Base-by-base conservation (phyloP, 1,140 invertebrate species). In the Drosophila nannoptera region DNA sequence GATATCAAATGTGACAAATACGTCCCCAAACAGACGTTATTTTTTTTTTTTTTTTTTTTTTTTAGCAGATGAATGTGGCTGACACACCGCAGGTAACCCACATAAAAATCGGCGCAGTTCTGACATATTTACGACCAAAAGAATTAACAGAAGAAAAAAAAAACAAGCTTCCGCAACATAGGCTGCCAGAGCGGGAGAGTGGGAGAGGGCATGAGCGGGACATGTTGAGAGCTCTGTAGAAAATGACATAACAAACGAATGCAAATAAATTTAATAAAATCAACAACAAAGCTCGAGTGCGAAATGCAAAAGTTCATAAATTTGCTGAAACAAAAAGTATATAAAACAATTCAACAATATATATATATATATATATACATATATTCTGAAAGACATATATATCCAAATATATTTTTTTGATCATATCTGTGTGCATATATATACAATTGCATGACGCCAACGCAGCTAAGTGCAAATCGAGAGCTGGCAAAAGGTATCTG, bases 171-270 rank as follows among this genome's bases (percentile, higher is more conserved):
- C 80, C 80, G 80, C 49, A 76, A 70, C 62, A 38, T 50, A 32
- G 29, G 35, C 31, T 32, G 33, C 45, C 35, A 68, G 22, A 62
- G 29, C 40, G 33, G 9, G 55, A 29, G 29, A 5, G 48, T 40
- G 56, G 16, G 16, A 66, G 55, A 69, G 7, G 11, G 36, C 5
- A 22, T 22, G 36, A 9, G n/a, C n/a, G n/a, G n/a, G n/a, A n/a
- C n/a, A n/a, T n/a, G n/a, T n/a, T n/a, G 8, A 11, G 36, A 38
- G 7, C 4, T 40, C 9, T 40, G 74, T 75, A 69, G 78, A 62
- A 75, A 84, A 70, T 83, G 76, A 83, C 80, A 83, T 84, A 83
- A 82, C 73, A 75, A 22, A 3, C 22, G 22, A 22, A 64, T 78
- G 78, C 80, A 82, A 82, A 78, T 75, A 75, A 75, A 73, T 71